Evolutionary conservation across 2,113 vertebrate species (phyloP), one percentile per base, ranked within the genome.

Genomic region (Pluvianellus socialis): DNA sequence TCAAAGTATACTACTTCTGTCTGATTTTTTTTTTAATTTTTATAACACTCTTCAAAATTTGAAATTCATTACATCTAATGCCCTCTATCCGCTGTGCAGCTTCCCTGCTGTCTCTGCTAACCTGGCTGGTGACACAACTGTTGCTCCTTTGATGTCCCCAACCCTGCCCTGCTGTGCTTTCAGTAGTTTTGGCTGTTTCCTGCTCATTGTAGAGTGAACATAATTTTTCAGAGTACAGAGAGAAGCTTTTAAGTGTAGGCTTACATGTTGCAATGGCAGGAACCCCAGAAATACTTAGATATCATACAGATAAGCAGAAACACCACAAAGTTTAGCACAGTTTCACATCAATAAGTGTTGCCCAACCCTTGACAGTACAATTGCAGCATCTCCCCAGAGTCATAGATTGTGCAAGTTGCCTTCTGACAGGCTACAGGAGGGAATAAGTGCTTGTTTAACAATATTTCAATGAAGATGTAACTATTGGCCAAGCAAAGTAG

Each of bases 31-130:
- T 86, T 79, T 68, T 38, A 84, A 45, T 81, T 92, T 63, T 73
- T 82, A 58, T 53, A 49, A 12, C 17, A 26, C 35, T 86, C 59
- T 5, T 72, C n/a, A 72, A 79, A 90, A 75, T 56, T 79, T 75
- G 62, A 79, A 79, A 47, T 88, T 71, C 59, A 55, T 79, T 67
- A 16, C 8, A 21, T 79, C 12, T 85, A 19, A 79, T 76, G 32
- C 70, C 24, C 17, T 75, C 68, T 88, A 1, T 79, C 32, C 55
- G 92, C 56, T 67, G 7, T 82, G 71, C 26, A 68, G 28, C 49
- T 91, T 88, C 53, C 53, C 53, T 79, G 30, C 87, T 94, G 91
- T 15, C 20, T 92, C 61, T 93, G 65, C 35, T 93, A 92, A 85
- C 45, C 77, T 91, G 58, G 24, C 49, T 96, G 61, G 73, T 87